Evolutionary conservation across 1,140 invertebrate genomes (phyloP).

Genomic region (Eurytemora carolleeae): DNA sequence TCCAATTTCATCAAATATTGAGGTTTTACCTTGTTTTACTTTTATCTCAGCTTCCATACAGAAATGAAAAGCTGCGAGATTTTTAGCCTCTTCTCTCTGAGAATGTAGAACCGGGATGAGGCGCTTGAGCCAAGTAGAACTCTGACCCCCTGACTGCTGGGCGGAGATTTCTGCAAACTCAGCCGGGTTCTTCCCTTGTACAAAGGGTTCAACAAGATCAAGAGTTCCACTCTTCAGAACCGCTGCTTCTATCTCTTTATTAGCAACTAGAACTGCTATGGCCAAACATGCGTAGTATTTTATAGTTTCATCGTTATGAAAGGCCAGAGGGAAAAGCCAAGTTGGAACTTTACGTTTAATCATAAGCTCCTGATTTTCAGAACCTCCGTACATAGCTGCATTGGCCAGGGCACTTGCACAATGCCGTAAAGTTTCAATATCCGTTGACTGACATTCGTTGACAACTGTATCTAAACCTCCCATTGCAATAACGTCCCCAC

Average conservation of each 20-base stretch:
- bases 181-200: conserved; percentile 74
- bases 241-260: conserved; percentile 92
- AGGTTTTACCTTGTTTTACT: conserved; percentile 78
- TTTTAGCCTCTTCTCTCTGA: conserved; percentile 82
- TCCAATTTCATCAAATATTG: conserved; percentile 82
- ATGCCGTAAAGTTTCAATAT: conserved; percentile 74
- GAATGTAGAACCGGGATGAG: conserved; percentile 87
- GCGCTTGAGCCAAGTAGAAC: conserved; percentile 80
- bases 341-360: conserved; percentile 84
- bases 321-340: conserved; percentile 94
- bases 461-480: conserved; percentile 73
- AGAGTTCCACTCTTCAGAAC: conserved; percentile 85
- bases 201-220: conserved; percentile 86
- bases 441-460: conserved; percentile 80
- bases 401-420: conserved; percentile 91
- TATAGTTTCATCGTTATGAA: conserved; percentile 85
- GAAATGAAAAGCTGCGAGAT: conserved; percentile 94
- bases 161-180: conserved; percentile 74
- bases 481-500: conserved; percentile 65
- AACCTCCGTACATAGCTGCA: conserved; percentile 81
- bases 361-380: conserved; percentile 94
- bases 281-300: conserved; percentile 97
- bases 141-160: conserved; percentile 84
- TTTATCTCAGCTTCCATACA: conserved; percentile 98
- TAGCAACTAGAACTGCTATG: conserved; percentile 84